Conservation (phyloP, 2,113 vertebrate species). For the Macrotus californicus region DNA sequence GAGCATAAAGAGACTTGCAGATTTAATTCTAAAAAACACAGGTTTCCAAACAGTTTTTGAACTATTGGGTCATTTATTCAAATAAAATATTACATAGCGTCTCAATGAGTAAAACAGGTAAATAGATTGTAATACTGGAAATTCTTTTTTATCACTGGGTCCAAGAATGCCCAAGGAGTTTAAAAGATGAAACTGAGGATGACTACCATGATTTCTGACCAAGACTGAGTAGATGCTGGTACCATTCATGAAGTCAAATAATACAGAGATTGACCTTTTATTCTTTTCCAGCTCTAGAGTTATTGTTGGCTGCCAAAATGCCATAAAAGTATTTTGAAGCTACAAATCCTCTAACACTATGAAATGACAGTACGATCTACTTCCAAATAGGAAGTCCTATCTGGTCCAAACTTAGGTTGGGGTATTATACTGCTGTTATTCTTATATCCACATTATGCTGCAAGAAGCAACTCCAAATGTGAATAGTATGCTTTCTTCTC, state of each 20-base stretch:
- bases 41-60: neutral
- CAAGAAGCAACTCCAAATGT: neutral
- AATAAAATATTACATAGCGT: neutral
- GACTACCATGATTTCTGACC: neutral
- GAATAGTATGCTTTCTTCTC: neutral
- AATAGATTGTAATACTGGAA: neutral
- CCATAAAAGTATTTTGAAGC: neutral
- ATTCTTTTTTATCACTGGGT: neutral
- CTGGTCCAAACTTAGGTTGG: neutral
- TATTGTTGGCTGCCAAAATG: neutral
- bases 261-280: neutral
- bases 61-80: neutral
- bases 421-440: neutral
- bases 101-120: neutral
- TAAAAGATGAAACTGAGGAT: neutral
- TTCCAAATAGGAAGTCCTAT: neutral
- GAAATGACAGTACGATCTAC: neutral
- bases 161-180: neutral
- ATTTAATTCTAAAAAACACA: neutral
- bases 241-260: neutral
- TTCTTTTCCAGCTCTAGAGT: neutral
- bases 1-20: neutral
- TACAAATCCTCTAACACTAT: neutral
- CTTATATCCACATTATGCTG: neutral
- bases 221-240: neutral